A percentile compares a stretch with the other conserved stretches of the same genome.
phyloP scores from a whole-genome alignment of 2,888 invertebrate genomes.

The Chloroclystis v-ata region DNA sequence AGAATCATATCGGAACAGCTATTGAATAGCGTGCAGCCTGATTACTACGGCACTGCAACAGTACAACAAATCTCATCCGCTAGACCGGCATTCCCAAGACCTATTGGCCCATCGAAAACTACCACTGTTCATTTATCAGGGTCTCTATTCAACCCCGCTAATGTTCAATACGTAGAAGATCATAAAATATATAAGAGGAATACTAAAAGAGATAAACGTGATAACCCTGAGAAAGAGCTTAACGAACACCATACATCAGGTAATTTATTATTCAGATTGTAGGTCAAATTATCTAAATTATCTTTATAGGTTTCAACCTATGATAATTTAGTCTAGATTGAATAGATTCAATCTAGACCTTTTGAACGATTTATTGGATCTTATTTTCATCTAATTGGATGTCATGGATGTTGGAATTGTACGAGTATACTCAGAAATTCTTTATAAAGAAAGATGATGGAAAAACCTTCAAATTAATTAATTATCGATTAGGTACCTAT shows the following conservation, averaged over 20 bases:
- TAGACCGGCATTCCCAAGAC: slow-evolving; percentile 34
- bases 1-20: slow-evolving; percentile 78
- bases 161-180: slow-evolving; percentile 81
- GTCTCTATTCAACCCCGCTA: slow-evolving; percentile 76
- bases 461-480: too few relatives aligned
- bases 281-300: not conserved
- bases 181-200: slow-evolving; percentile 76
- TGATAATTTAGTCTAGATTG: too few relatives aligned
- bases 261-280: not conserved
- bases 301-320: too few relatives aligned
- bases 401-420: too few relatives aligned
- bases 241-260: slow-evolving; percentile 45
- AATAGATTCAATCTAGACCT: too few relatives aligned
- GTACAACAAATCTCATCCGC: slow-evolving; percentile 37
- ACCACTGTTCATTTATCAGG: slow-evolving; percentile 60
- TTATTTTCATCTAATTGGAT: too few relatives aligned
- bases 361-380: too few relatives aligned
- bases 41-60: slow-evolving; percentile 33
- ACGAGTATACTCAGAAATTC: too few relatives aligned
- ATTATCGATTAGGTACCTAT: too few relatives aligned
- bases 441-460: too few relatives aligned
- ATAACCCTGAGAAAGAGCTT: slow-evolving; percentile 69
- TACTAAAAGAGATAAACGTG: slow-evolving; percentile 68
- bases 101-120: slow-evolving; percentile 52
- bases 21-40: slow-evolving; percentile 54